Evolutionary conservation across 2,113 vertebrate species (phyloP).

Genomic region (Blennius ocellaris): DNA sequence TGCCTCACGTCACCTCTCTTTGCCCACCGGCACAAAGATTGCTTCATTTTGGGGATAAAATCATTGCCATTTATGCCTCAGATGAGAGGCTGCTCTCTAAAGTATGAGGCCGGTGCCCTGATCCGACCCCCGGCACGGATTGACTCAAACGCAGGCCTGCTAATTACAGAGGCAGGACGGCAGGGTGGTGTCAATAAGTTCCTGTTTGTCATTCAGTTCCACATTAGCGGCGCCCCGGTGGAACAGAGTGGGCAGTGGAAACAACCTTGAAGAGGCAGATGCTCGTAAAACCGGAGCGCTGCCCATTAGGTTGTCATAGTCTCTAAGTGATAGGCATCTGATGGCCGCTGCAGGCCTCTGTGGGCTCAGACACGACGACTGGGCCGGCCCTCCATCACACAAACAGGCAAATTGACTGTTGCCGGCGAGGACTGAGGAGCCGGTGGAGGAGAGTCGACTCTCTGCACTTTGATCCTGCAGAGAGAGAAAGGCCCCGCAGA

Average conservation of each 20-base stretch:
- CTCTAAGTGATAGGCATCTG: constrained; percentile 53
- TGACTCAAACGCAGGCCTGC: background rate
- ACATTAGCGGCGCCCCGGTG: constrained; percentile 10
- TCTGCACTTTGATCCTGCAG: constrained; percentile 2
- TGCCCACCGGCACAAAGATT: too few species aligned
- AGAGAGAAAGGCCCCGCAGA: constrained; percentile 34
- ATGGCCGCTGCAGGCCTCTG: constrained; percentile 40
- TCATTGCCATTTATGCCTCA: too few species aligned
- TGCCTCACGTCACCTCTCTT: too few species aligned
- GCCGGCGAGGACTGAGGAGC: background rate
- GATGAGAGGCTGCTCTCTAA: too few species aligned
- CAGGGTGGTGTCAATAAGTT: constrained; percentile 11
- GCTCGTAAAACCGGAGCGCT: constrained; percentile 42
- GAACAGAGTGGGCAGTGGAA: background rate
- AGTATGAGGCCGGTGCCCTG: background rate
- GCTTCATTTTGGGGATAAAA: too few species aligned
- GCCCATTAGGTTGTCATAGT: constrained; percentile 58
- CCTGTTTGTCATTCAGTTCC: constrained; percentile 42
- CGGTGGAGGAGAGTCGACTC: background rate
- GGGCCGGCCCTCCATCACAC: constrained; percentile 45
- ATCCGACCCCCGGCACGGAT: background rate
- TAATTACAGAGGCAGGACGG: constrained; percentile 25
- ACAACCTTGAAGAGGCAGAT: constrained; percentile 57
- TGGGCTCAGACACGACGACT: constrained; percentile 34
- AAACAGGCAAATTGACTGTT: constrained; percentile 30